These are phyloP conservation scores for Cataglyphis hispanica DNA, from an alignment of 1,140 invertebrate species.

Conservation along the genomic window DNA sequence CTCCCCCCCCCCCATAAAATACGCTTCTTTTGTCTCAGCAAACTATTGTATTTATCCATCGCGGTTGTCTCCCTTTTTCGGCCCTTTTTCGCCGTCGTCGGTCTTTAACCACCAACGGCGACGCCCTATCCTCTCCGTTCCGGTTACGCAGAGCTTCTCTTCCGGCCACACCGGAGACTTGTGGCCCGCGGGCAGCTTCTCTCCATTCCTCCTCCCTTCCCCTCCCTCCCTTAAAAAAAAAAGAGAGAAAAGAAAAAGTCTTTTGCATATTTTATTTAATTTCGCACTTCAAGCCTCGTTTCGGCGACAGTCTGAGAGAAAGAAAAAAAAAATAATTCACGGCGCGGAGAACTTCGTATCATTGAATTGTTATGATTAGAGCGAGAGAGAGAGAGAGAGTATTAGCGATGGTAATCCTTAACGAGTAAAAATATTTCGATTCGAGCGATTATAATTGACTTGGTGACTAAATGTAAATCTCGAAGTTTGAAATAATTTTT, in stretches of 20 bases:
- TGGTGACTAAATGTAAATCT: background rate
- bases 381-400: background rate
- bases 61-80: constrained; percentile 49
- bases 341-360: background rate
- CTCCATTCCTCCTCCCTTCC: too few species aligned
- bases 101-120: constrained; percentile 35
- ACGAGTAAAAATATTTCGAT: background rate
- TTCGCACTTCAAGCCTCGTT: constrained; percentile 24
- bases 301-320: background rate
- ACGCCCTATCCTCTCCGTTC: constrained; percentile 32
- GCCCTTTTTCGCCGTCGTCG: constrained; percentile 29
- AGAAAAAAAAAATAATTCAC: background rate
- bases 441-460: background rate
- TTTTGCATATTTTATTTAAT: constrained; percentile 56
- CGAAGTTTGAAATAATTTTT: background rate
- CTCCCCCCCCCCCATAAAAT: constrained; percentile 55
- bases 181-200: constrained; percentile 27
- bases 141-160: constrained; percentile 17
- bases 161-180: constrained; percentile 12
- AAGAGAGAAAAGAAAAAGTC: background rate
- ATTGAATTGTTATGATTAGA: constrained; percentile 21
- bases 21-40: constrained; percentile 66
- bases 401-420: background rate
- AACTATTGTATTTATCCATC: constrained; percentile 73
- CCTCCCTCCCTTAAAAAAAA: background rate